Evolutionary conservation across 2,113 vertebrate species (phyloP).

Genomic region (Labrus mixtus): DNA sequence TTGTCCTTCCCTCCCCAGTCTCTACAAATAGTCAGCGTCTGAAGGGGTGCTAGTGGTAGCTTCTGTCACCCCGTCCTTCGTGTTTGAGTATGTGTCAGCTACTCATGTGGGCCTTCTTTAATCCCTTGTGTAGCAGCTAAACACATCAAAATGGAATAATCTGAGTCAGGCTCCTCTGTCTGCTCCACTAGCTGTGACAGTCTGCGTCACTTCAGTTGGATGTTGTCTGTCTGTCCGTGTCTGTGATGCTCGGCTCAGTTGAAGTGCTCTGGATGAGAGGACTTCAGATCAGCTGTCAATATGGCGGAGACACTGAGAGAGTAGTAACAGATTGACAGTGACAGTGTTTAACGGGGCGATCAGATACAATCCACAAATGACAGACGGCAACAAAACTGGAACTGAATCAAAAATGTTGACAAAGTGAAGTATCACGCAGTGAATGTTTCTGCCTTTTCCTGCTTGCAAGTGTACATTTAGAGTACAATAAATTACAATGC

Average conservation of each 20-base stretch:
- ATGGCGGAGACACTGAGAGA: slow-evolving; percentile 35
- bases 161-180: slow-evolving; percentile 50
- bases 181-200: slow-evolving; percentile 41
- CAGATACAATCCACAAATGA: slow-evolving; percentile 20
- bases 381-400: slow-evolving; percentile 3
- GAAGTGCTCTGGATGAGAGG: slow-evolving; percentile 47
- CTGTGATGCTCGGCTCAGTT: slow-evolving; percentile 39
- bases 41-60: not conserved
- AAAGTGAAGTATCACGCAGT: not conserved
- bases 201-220: slow-evolving; percentile 24
- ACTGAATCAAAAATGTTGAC: slow-evolving; percentile 9
- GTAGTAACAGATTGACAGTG: slow-evolving; percentile 50
- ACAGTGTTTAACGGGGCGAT: slow-evolving; percentile 38
- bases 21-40: not conserved
- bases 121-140: slow-evolving; percentile 50
- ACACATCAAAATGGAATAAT: slow-evolving; percentile 56
- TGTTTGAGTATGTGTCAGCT: slow-evolving; percentile 34
- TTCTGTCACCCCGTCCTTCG: slow-evolving; percentile 21
- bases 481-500: not conserved
- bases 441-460: not conserved
- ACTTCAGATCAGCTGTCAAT: slow-evolving; percentile 66
- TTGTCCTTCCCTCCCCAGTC: not conserved
- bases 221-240: slow-evolving; percentile 43
- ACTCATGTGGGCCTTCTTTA: slow-evolving; percentile 35
- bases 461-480: not conserved